These are phyloP conservation scores for Oncorhynchus kisutch DNA, from an alignment of 2,113 vertebrate genomes.

Conservation along the genomic window DNA sequence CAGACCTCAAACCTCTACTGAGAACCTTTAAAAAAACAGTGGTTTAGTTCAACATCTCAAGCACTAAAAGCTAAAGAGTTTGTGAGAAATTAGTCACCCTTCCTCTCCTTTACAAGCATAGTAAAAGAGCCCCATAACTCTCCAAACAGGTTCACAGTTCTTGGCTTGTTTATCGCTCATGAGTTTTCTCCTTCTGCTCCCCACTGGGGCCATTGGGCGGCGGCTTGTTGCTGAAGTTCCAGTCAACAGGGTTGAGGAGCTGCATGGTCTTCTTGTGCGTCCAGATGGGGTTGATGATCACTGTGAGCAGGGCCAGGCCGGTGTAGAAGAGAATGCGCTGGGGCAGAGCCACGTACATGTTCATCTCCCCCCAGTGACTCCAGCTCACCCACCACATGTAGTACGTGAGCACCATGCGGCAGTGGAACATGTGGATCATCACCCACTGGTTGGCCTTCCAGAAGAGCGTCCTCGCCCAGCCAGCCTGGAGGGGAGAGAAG, in stretches of 20 bases:
- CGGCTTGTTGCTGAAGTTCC: constrained; percentile 83
- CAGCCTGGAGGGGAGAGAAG: constrained; percentile 72
- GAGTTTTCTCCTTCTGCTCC: constrained; percentile 51
- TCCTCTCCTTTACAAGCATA: not conserved
- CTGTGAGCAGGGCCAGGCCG: constrained; percentile 82
- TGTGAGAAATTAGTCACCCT: not conserved
- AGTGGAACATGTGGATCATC: constrained; percentile 97
- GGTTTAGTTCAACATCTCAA: not conserved
- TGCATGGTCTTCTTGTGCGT: constrained; percentile 96
- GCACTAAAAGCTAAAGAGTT: too few relatives aligned
- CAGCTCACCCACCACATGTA: constrained; percentile 93
- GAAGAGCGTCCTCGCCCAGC: constrained; percentile 77
- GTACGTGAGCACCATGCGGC: constrained; percentile 93
- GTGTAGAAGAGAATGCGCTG: constrained; percentile 75
- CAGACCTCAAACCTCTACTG: not conserved
- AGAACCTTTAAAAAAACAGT: not conserved
- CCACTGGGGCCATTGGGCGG: constrained; percentile 35
- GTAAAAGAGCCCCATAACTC: not conserved
- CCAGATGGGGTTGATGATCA: constrained; percentile 93
- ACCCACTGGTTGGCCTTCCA: constrained; percentile 96
- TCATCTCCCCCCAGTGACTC: constrained; percentile 76
- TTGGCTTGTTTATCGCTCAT: constrained; percentile 50
- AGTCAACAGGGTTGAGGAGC: constrained; percentile 87
- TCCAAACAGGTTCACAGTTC: not conserved
- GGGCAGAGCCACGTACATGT: constrained; percentile 58